phyloP scores from a whole-genome alignment of 2,888 invertebrate genomes.

The Diarsia rubi region DNA sequence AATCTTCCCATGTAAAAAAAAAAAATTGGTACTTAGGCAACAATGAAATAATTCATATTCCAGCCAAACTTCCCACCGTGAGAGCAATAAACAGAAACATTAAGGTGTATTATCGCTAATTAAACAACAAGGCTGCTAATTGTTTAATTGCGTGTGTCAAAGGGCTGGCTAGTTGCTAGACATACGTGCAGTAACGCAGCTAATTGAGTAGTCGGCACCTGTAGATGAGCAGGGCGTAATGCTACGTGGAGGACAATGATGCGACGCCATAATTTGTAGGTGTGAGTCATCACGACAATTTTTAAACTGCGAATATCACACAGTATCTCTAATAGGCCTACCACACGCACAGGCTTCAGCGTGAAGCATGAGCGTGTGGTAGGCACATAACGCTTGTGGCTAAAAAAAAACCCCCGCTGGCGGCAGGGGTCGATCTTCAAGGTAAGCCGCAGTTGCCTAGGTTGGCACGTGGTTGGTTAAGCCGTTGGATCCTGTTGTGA shows the following conservation, averaged over 20 bases:
- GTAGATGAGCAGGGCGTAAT: neutral
- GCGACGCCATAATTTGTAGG: neutral
- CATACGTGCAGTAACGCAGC: constrained; percentile 37
- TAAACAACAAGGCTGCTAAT: constrained; percentile 55
- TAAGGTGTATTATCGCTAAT: constrained; percentile 31
- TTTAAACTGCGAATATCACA: no score
- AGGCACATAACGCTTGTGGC: no score
- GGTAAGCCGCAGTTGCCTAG: no score
- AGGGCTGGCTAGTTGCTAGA: constrained; percentile 32
- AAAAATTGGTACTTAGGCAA: neutral
- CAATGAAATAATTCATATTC: neutral
- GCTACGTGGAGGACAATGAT: neutral
- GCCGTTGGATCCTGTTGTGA: no score
- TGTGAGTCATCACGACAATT: constrained; percentile 2
- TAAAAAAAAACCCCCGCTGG: no score
- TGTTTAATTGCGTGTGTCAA: constrained; percentile 51
- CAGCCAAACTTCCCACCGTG: neutral
- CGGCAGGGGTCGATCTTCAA: no score
- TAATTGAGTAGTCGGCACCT: constrained; percentile 44
- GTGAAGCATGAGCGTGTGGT: no score
- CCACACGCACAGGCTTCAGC: no score
- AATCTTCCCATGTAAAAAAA: neutral
- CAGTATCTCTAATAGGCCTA: no score
- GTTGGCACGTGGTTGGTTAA: no score
- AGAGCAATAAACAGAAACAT: constrained; percentile 39